Percentiles rank a stretch among this genome's conserved stretches.
These are phyloP conservation scores for Sebastes ruberrimus DNA, from an alignment of 2,797 vertebrate genomes.

Conservation along the genomic window DNA sequence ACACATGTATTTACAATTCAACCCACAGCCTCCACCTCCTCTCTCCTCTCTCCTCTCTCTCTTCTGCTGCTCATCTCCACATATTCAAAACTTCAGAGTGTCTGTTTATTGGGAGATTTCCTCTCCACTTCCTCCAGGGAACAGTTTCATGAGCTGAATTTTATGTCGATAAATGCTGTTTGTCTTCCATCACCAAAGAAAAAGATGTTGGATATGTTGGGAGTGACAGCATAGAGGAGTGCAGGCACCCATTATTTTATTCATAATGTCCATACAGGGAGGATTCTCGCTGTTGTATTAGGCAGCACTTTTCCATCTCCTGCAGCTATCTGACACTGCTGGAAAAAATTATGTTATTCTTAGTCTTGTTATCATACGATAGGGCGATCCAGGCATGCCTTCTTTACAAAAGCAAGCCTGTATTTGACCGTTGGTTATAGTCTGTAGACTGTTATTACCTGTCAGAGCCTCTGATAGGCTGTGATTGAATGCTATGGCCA, in stretches of 20 bases:
- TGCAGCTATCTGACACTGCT: conserved; percentile 34
- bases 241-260: conserved; percentile 52
- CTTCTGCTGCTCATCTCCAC: no score
- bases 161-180: conserved; percentile 35
- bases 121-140: background rate
- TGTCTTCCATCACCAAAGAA: conserved; percentile 16
- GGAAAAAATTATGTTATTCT: conserved; percentile 21
- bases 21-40: background rate
- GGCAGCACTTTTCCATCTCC: conserved; percentile 14
- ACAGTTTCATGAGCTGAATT: conserved; percentile 15
- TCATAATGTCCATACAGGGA: conserved; percentile 38
- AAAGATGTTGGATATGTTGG: conserved; percentile 8
- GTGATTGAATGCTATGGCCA: conserved; percentile 20
- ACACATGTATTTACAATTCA: background rate
- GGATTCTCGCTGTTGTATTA: conserved; percentile 29
- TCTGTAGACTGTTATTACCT: conserved; percentile 21
- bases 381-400: background rate
- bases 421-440: conserved; percentile 13
- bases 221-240: conserved; percentile 14
- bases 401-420: background rate
- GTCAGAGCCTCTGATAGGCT: conserved; percentile 19
- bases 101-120: conserved; percentile 35
- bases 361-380: conserved; percentile 16
- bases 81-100: conserved; percentile 21
- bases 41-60: no score